A percentile compares a stretch with the other conserved stretches of the same genome.
These are phyloP conservation scores for Damaliscus lunatus DNA, from an alignment of 2,113 vertebrate genomes.

Conservation along the genomic window DNA sequence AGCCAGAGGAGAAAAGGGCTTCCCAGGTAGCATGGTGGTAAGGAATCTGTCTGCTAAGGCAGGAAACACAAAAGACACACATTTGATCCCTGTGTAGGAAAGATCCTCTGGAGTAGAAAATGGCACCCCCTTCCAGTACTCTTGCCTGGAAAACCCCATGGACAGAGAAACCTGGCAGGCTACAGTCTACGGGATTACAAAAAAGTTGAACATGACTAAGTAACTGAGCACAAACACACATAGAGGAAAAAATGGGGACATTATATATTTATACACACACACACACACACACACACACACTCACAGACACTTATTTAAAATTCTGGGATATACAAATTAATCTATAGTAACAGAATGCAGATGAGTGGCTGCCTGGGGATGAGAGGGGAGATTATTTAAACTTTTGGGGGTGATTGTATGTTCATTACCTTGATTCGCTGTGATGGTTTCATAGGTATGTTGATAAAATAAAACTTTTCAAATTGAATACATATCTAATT, in stretches of 20 bases:
- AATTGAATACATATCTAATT: neutral
- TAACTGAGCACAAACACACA: neutral
- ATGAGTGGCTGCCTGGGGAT: neutral
- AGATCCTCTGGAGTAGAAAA: neutral
- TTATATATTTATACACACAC: accelerated
- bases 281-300: neutral
- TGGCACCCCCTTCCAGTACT: neutral
- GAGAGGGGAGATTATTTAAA: neutral
- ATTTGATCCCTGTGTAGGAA: neutral
- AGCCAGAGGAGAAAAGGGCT: neutral
- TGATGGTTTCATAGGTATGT: neutral
- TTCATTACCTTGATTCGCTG: neutral
- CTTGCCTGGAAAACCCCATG: neutral
- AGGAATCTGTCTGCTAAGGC: neutral
- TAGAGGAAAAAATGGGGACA: neutral
- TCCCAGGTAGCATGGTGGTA: neutral
- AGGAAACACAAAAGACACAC: neutral
- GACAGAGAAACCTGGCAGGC: neutral
- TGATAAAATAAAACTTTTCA: neutral
- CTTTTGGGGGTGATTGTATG: neutral
- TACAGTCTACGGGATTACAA: neutral
- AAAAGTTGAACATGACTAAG: neutral
- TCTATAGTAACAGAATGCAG: neutral
- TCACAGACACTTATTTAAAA: neutral
- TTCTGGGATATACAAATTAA: neutral